Evolutionary conservation across 2,113 vertebrate species (phyloP).

Genomic region (Copsychus sechellarum): DNA sequence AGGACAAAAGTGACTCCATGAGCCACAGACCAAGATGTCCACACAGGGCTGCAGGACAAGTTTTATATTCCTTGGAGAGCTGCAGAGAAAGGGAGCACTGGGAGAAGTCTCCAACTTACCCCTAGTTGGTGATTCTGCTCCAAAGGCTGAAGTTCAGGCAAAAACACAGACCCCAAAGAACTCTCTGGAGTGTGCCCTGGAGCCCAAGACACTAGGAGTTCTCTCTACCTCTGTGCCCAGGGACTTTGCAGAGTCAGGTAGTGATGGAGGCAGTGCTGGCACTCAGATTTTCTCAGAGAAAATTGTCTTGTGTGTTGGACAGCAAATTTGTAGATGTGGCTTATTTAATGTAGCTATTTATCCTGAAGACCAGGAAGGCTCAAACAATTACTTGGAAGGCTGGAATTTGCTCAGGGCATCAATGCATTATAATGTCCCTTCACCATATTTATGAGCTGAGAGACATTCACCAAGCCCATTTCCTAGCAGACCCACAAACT

Average conservation of each 20-base stretch:
- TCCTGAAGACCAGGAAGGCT: not conserved
- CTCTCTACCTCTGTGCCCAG: not conserved
- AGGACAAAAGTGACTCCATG: not conserved
- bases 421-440: not conserved
- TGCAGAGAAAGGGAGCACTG: accelerated
- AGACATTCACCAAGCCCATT: not conserved
- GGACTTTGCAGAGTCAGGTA: not conserved
- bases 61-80: not conserved
- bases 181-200: accelerated
- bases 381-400: not conserved
- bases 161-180: not conserved
- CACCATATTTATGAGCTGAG: not conserved
- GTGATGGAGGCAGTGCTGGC: not conserved
- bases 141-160: not conserved
- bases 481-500: not conserved
- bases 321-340: not conserved
- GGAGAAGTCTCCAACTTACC: not conserved
- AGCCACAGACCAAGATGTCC: not conserved
- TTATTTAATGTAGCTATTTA: not conserved
- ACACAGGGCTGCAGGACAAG: not conserved
- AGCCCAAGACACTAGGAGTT: not conserved
- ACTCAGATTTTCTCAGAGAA: not conserved
- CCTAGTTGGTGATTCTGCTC: not conserved
- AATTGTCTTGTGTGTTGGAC: not conserved
- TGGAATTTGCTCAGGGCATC: not conserved